These are phyloP conservation scores for Oncorhynchus nerka DNA, from an alignment of 2,113 vertebrate genomes.

Conservation along the genomic window DNA sequence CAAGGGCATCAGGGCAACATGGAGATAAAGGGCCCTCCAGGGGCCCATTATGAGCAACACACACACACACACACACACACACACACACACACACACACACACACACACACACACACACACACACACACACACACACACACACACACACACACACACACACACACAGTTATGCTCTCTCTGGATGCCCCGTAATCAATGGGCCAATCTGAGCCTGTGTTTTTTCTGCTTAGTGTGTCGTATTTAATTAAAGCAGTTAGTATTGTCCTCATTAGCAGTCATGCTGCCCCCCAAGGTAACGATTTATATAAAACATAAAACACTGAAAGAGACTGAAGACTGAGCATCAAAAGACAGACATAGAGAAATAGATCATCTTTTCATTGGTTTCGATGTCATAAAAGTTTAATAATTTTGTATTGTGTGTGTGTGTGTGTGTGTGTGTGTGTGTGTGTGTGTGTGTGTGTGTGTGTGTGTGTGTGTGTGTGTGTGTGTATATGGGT, in stretches of 20 bases:
- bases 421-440: too few species aligned
- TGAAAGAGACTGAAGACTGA: conserved; percentile 29
- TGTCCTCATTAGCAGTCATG: conserved; percentile 59
- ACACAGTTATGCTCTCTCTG: conserved; percentile 47
- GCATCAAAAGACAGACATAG: conserved; percentile 39
- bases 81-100: too few species aligned
- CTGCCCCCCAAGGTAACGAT: conserved; percentile 58
- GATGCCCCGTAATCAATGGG: conserved; percentile 68
- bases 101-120: too few species aligned
- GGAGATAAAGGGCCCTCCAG: conserved; percentile 65
- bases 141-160: too few species aligned
- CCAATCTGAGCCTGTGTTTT: conserved; percentile 61
- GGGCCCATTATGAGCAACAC: conserved; percentile 73
- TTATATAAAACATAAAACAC: conserved; percentile 67
- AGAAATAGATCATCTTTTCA: too few species aligned
- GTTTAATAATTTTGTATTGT: too few species aligned
- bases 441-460: too few species aligned
- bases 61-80: too few species aligned
- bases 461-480: too few species aligned
- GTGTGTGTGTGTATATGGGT: too few species aligned
- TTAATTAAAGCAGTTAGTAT: conserved; percentile 68
- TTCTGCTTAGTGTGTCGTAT: conserved; percentile 68
- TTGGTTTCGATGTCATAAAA: too few species aligned
- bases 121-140: too few species aligned
- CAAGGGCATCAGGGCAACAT: conserved; percentile 57